Evolutionary conservation across 2,113 vertebrate genomes (phyloP).

Genomic region (Paradoxurus hermaphroditus): DNA sequence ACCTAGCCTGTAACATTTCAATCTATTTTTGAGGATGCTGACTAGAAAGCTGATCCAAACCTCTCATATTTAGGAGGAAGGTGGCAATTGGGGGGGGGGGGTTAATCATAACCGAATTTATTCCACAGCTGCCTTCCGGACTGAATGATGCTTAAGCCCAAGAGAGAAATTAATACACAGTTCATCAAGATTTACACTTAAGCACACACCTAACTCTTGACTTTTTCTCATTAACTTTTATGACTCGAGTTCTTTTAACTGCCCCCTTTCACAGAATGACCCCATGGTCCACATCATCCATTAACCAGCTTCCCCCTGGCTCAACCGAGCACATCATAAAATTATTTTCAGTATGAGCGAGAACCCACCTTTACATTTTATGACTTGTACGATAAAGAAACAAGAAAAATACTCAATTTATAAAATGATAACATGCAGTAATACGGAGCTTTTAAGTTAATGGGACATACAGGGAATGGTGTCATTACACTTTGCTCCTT

Average conservation of each 20-base stretch:
- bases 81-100: not conserved
- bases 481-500: constrained; percentile 75
- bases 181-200: constrained; percentile 78
- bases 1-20: not conserved
- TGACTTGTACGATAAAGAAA: constrained; percentile 39
- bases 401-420: constrained; percentile 70
- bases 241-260: constrained; percentile 68
- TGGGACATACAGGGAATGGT: constrained; percentile 63
- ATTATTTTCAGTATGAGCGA: constrained; percentile 15
- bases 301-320: constrained; percentile 63
- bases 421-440: constrained; percentile 74
- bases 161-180: constrained; percentile 80
- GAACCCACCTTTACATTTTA: constrained; percentile 69
- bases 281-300: not conserved
- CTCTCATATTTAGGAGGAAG: not conserved
- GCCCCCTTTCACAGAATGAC: constrained; percentile 50
- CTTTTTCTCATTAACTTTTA: constrained; percentile 72
- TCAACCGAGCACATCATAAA: constrained; percentile 24
- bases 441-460: constrained; percentile 76
- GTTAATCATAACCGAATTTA: not conserved
- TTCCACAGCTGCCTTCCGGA: constrained; percentile 40
- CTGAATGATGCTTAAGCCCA: constrained; percentile 74
- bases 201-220: constrained; percentile 71
- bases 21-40: not conserved
- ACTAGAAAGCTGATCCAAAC: not conserved